Percentiles rank a stretch among this genome's conserved stretches.
Evolutionary conservation across 2,113 vertebrate species (phyloP).

Genomic region (Colinus virginianus): DNA sequence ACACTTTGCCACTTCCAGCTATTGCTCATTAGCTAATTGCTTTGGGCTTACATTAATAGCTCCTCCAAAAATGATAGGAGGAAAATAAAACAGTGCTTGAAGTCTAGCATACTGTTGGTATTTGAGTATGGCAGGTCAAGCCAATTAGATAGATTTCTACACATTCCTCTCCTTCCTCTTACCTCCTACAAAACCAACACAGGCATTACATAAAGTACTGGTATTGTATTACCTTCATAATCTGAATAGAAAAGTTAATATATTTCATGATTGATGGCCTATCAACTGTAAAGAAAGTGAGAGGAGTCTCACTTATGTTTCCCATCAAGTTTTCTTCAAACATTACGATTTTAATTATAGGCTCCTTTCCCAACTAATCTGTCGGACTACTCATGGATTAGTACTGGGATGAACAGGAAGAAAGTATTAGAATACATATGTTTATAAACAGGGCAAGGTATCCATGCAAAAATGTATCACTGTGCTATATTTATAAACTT

Average conservation of each 20-base stretch:
- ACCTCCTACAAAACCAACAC: background rate
- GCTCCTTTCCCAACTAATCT: slow-evolving; percentile 59
- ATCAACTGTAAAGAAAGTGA: slow-evolving; percentile 40
- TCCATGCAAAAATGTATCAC: background rate
- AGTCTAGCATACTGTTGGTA: background rate
- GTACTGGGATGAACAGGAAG: slow-evolving; percentile 36
- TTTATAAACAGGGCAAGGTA: background rate
- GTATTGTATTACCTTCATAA: background rate
- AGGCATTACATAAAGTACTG: background rate
- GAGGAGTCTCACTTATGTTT: slow-evolving; percentile 60
- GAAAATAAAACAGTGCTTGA: slow-evolving; percentile 4
- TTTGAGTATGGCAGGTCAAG: background rate
- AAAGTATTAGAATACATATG: background rate
- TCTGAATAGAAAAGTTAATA: background rate
- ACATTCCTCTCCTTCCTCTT: background rate
- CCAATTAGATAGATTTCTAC: background rate
- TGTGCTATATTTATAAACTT: background rate
- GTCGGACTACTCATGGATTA: slow-evolving; percentile 52
- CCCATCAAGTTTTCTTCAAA: slow-evolving; percentile 61
- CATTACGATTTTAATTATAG: slow-evolving; percentile 64
- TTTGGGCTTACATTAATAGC: background rate
- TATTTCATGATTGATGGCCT: background rate
- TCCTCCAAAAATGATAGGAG: background rate
- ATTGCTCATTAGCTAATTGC: slow-evolving; percentile 52
- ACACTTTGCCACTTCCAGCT: slow-evolving; percentile 24